Conservation (phyloP, 2,797 vertebrate species). For the Sciurus carolinensis region DNA sequence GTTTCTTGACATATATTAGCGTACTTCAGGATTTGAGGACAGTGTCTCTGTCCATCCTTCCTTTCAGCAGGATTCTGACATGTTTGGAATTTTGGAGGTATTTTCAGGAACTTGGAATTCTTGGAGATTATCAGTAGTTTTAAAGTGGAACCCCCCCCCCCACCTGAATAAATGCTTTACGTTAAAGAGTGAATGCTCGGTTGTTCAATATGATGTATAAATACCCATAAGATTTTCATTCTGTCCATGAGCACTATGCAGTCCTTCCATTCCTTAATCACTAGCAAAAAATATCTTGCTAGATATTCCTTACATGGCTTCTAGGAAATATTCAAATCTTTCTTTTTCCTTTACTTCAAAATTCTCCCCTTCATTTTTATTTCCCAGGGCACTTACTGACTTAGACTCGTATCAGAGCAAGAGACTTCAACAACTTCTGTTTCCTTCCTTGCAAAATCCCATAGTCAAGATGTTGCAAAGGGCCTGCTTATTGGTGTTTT, state of each 20-base stretch:
- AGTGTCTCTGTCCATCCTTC: background rate
- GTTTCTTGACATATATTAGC: background rate
- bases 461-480: background rate
- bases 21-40: background rate
- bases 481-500: background rate
- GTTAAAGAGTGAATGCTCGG: background rate
- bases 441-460: background rate
- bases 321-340: background rate
- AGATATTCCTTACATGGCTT: background rate
- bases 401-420: background rate
- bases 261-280: background rate
- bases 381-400: background rate
- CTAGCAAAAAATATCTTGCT: background rate
- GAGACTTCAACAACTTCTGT: background rate
- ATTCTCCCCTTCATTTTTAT: rapidly evolving
- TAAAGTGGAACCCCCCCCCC: background rate
- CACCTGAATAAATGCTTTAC: background rate
- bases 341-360: background rate
- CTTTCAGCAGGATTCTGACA: background rate
- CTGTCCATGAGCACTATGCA: background rate
- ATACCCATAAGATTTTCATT: too few relatives aligned
- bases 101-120: background rate
- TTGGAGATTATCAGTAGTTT: background rate
- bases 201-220: background rate
- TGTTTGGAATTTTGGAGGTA: background rate